These are phyloP conservation scores for Cuniculus paca DNA, from an alignment of 2,797 vertebrate genomes.

Conservation along the genomic window DNA sequence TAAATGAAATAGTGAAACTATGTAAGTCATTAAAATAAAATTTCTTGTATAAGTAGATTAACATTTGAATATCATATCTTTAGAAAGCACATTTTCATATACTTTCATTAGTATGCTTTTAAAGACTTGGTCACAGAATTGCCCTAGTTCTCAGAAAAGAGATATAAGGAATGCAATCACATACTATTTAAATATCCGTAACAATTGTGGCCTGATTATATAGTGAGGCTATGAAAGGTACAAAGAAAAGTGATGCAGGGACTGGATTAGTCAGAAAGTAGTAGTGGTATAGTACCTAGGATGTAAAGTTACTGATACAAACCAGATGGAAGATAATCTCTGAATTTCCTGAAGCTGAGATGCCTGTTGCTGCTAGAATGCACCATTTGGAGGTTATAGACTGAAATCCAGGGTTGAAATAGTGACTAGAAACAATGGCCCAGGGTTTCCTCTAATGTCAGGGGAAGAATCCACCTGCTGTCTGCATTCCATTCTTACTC, in stretches of 20 bases:
- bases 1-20: not conserved
- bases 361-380: not conserved
- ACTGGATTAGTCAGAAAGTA: not conserved
- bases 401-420: not conserved
- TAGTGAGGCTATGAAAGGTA: not conserved
- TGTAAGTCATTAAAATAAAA: conserved; percentile 20
- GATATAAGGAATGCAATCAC: not conserved
- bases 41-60: not conserved
- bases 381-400: not conserved
- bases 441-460: not conserved
- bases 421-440: not conserved
- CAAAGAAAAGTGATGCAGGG: not conserved
- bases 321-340: not conserved
- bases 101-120: not conserved
- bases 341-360: not conserved
- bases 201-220: not conserved
- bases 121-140: not conserved
- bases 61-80: not conserved
- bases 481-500: not conserved
- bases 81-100: conserved; percentile 19
- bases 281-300: not conserved
- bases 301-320: not conserved
- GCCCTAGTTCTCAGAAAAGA: not conserved
- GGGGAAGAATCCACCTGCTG: not conserved
- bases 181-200: conserved; percentile 16